A percentile compares a stretch with the other conserved stretches of the same genome.
phyloP scores from a whole-genome alignment of 2,113 vertebrate genomes.

The Mustelus asterias region DNA sequence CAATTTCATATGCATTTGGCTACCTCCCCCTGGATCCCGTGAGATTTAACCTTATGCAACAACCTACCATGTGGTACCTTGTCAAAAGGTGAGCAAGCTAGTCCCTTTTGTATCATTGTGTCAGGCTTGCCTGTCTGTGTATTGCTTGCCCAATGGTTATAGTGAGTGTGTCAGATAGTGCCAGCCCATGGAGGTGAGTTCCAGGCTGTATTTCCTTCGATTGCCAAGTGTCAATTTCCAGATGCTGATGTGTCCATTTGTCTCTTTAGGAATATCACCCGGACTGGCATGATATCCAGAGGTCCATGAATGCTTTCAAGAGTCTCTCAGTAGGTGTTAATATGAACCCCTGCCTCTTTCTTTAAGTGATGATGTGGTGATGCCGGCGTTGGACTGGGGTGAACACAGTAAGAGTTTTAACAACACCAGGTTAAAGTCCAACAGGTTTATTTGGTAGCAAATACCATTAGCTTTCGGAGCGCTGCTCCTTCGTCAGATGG shows the following conservation, averaged over 20 bases:
- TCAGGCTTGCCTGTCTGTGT: background rate
- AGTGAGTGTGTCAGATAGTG: background rate
- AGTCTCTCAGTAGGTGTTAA: constrained; percentile 77
- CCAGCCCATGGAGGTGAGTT: background rate
- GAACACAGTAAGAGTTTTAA: no score
- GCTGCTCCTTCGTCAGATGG: no score
- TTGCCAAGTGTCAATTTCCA: background rate
- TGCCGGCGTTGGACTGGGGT: no score
- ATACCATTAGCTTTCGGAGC: no score
- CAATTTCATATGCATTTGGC: no score
- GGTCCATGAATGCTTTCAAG: constrained; percentile 91
- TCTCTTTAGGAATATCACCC: constrained; percentile 78
- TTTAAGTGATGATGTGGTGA: no score
- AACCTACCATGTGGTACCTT: no score
- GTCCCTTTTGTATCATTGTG: background rate
- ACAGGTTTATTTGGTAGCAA: no score
- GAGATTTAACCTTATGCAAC: no score
- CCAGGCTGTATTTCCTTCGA: background rate
- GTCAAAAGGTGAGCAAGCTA: background rate
- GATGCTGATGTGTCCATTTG: constrained; percentile 37
- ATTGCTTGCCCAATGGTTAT: background rate
- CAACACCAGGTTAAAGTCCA: no score
- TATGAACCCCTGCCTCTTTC: background rate
- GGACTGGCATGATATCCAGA: constrained; percentile 87
- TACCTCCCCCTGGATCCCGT: no score